A percentile compares a stretch with the other conserved stretches of the same genome.
Evolutionary conservation across 1,140 invertebrate species (phyloP).

Genomic region (Phthorimaea operculella): DNA sequence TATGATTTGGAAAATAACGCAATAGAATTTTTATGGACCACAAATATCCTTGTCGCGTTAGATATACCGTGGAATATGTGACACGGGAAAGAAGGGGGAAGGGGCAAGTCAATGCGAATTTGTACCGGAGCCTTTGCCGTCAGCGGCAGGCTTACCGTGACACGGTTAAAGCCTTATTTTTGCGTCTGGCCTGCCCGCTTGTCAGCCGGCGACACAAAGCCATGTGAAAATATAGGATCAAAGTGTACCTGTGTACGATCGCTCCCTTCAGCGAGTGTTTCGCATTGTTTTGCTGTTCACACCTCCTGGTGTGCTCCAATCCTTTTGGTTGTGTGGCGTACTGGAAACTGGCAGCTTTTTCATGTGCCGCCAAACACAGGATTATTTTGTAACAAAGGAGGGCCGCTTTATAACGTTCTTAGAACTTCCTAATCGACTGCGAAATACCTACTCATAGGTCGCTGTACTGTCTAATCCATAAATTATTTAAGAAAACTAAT

Average conservation of each 20-base stretch:
- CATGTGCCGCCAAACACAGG: too few species aligned
- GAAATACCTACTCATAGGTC: too few species aligned
- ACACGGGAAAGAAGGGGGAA: slow-evolving; percentile 13
- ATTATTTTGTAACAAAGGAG: too few species aligned
- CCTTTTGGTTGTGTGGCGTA: neutral
- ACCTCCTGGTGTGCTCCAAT: neutral
- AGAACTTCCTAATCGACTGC: too few species aligned
- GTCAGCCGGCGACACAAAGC: slow-evolving; percentile 62
- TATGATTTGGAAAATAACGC: slow-evolving; percentile 2
- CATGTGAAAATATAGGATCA: slow-evolving; percentile 65
- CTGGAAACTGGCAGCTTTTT: neutral
- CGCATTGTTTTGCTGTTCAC: slow-evolving; percentile 4
- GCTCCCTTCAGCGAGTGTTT: slow-evolving; percentile 14
- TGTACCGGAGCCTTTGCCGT: slow-evolving; percentile 62
- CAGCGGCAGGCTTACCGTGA: slow-evolving; percentile 64
- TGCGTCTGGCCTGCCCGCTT: slow-evolving; percentile 60
- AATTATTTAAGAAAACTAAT: too few species aligned
- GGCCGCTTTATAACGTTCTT: too few species aligned
- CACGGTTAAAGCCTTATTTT: slow-evolving; percentile 66
- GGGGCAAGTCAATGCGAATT: slow-evolving; percentile 56
- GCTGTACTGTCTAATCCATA: too few species aligned
- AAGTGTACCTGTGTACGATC: slow-evolving; percentile 44
- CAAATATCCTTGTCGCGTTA: slow-evolving; percentile 17
- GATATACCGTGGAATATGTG: slow-evolving; percentile 21
- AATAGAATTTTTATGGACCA: slow-evolving; percentile 2